phyloP scores from a whole-genome alignment of 1,140 invertebrate genomes.

The Drosophila ogumai region DNA sequence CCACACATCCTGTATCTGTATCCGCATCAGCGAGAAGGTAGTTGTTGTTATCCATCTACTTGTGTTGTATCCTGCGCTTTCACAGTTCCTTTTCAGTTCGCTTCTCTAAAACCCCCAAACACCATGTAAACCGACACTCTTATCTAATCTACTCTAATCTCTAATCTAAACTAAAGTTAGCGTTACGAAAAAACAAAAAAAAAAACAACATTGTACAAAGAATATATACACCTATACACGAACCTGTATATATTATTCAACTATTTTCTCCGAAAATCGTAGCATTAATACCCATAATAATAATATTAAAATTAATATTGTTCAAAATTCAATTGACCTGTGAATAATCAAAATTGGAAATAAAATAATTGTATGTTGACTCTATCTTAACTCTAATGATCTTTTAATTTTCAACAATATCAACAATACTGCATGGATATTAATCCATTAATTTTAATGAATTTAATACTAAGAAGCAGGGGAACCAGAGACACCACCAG shows the following conservation, averaged over 20 bases:
- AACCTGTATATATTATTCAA: constrained; percentile 32
- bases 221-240: constrained; percentile 20
- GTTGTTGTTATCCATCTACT: constrained; percentile 54
- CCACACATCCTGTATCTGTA: constrained; percentile 56
- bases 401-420: constrained; percentile 45
- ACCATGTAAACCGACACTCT: constrained; percentile 46
- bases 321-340: constrained; percentile 48
- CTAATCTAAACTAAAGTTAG: constrained; percentile 69
- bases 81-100: constrained; percentile 49
- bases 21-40: constrained; percentile 60
- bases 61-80: constrained; percentile 48
- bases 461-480: constrained; percentile 13
- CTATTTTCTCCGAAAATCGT: constrained; percentile 21
- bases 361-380: constrained; percentile 56
- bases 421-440: constrained; percentile 36
- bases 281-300: constrained; percentile 44
- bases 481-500: constrained; percentile 4
- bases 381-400: constrained; percentile 66
- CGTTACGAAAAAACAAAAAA: constrained; percentile 19
- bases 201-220: constrained; percentile 45
- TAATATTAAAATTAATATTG: constrained; percentile 23
- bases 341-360: constrained; percentile 73
- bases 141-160: constrained; percentile 43
- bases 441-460: constrained; percentile 29
- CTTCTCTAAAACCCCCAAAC: constrained; percentile 66